Percentiles rank a stretch among this genome's conserved stretches.
These are phyloP conservation scores for Torymus texanus DNA, from an alignment of 2,888 invertebrate genomes.

Conservation along the genomic window DNA sequence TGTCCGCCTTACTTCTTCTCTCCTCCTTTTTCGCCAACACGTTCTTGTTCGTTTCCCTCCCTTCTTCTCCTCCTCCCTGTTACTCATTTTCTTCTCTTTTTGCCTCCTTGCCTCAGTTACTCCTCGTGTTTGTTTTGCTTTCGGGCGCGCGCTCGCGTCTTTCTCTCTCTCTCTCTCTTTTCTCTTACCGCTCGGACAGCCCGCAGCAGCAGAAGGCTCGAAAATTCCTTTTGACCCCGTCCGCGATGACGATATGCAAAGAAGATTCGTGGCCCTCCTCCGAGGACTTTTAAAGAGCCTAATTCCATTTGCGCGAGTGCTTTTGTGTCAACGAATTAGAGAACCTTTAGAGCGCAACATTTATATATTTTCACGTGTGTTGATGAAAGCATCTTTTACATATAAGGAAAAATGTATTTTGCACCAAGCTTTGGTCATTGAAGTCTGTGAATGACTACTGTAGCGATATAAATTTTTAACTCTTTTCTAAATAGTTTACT, in stretches of 20 bases:
- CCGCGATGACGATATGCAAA: too few relatives aligned
- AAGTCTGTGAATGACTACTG: too few relatives aligned
- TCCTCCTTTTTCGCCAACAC: slow-evolving; percentile 24
- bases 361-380: too few relatives aligned
- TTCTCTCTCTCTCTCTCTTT: background rate
- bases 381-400: too few relatives aligned
- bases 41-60: slow-evolving; percentile 44
- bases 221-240: background rate
- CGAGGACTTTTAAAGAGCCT: too few relatives aligned
- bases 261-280: too few relatives aligned
- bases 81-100: slow-evolving; percentile 26
- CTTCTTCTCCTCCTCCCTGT: slow-evolving; percentile 4
- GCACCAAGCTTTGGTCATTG: too few relatives aligned
- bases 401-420: too few relatives aligned
- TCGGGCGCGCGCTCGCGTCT: background rate
- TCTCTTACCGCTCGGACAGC: background rate
- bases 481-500: too few relatives aligned
- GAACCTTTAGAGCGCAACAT: too few relatives aligned
- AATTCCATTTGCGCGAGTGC: too few relatives aligned
- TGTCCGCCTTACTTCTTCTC: background rate
- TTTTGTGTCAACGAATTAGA: background rate
- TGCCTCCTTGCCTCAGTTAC: slow-evolving; percentile 38
- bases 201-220: background rate
- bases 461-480: too few relatives aligned
- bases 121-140: slow-evolving; percentile 15